Evolutionary conservation across 1,140 invertebrate genomes (phyloP).

Genomic region (Trinorchestia longiramus): DNA sequence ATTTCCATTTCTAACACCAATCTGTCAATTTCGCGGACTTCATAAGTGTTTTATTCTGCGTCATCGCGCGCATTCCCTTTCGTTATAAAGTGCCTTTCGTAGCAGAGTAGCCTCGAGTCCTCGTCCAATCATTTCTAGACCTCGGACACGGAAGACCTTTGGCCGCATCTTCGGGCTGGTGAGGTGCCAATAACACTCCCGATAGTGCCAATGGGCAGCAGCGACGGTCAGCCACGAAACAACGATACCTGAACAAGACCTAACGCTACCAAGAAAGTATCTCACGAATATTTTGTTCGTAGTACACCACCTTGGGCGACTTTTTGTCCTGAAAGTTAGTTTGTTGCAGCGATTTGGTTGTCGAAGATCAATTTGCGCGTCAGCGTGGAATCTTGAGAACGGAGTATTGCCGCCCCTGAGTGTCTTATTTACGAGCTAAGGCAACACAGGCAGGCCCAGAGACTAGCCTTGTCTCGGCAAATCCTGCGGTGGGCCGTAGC

Average conservation of each 20-base stretch:
- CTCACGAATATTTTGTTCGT: not conserved
- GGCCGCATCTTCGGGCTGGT: not conserved
- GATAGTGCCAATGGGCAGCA: slow-evolving; percentile 28
- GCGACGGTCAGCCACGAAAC: slow-evolving; percentile 23
- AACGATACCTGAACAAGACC: slow-evolving; percentile 26
- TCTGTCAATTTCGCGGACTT: not conserved
- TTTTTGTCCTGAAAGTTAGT: not conserved
- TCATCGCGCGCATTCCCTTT: not conserved
- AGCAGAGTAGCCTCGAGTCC: not conserved
- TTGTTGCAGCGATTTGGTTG: not conserved
- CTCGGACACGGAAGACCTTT: not conserved
- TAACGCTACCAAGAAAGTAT: slow-evolving; percentile 9
- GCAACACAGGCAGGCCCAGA: not conserved
- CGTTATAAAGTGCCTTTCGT: not conserved
- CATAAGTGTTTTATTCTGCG: not conserved
- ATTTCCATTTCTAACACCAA: not conserved
- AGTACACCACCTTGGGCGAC: not conserved
- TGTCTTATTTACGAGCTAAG: not conserved
- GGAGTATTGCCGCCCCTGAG: not conserved
- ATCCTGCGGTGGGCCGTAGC: slow-evolving; percentile 23
- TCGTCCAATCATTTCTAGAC: not conserved
- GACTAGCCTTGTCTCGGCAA: slow-evolving; percentile 39
- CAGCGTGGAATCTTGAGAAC: not conserved
- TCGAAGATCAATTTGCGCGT: slow-evolving; percentile 3
- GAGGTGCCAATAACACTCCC: slow-evolving; percentile 52